These are phyloP conservation scores for Spermophilus dauricus DNA, from an alignment of 2,113 vertebrate species.

Conservation along the genomic window DNA sequence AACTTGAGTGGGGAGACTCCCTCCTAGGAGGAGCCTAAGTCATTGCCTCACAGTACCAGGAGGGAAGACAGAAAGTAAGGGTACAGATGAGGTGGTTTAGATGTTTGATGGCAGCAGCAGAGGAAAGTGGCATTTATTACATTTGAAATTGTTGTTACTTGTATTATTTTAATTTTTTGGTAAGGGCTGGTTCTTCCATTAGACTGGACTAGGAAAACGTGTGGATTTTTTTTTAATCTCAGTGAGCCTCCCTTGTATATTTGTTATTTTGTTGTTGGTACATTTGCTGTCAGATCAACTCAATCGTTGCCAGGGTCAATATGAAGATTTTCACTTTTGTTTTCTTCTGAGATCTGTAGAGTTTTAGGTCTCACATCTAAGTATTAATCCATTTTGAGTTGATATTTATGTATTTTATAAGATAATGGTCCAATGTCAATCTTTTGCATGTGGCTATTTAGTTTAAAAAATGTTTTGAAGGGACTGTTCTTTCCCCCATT, in stretches of 20 bases:
- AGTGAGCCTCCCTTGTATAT: too few relatives aligned
- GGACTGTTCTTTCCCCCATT: neutral
- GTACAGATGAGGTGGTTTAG: neutral
- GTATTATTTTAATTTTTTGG: neutral
- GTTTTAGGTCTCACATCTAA: neutral
- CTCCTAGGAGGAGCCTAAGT: neutral
- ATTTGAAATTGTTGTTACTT: neutral
- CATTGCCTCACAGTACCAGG: neutral
- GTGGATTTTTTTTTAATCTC: neutral
- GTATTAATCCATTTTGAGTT: neutral
- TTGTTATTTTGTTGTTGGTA: neutral
- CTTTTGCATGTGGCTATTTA: neutral
- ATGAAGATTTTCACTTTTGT: neutral
- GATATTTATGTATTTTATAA: neutral
- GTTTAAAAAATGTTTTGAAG: neutral
- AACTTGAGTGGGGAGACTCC: neutral
- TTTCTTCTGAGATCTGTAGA: neutral
- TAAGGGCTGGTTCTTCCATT: neutral
- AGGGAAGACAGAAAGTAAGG: too few relatives aligned
- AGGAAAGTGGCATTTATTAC: neutral
- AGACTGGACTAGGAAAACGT: neutral
- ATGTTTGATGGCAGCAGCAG: neutral
- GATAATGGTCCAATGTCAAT: neutral
- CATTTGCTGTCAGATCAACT: neutral
- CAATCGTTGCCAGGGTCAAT: neutral